Evolutionary conservation across 2,888 invertebrate species (phyloP), one percentile per base, ranked within the genome.

Genomic region (Cantharis nigra): DNA sequence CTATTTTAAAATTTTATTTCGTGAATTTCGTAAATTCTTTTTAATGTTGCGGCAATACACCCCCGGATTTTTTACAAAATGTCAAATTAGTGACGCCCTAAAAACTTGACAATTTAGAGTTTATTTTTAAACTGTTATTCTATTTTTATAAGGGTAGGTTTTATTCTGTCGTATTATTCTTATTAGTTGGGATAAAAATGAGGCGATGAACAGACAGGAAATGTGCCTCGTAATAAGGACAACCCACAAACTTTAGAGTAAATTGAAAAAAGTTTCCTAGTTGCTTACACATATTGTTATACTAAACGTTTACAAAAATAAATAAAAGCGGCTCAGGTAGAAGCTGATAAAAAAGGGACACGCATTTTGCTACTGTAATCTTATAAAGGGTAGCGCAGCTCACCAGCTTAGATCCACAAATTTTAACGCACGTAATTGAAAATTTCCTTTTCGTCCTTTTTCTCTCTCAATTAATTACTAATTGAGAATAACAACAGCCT

Each of bases 181-280:
- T 78, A 78, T 78, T 78, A 78, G 78, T 72, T 72, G 67, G 70
- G 33, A 75, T 72, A 75, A 78, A 74, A 75, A 78, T 65, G 72
- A 72, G 75, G 70, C 70, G 75, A 67, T 72, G 72, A 78, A 78
- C 67, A 78, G 76, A 76, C 78, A 78, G 78, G 78, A 78, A 78
- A 78, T 75, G 76, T 74, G 33, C 76, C 76, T 73, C 70, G 69
- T 78, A 76, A 78, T 76, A 76, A 72, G 70, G 65, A 74, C 76
- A 78, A 74, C 78, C 76, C 76, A 78, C 78, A 76, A 78, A 78
- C 75, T 74, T 11, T 67, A 74, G 74, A 70, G 67, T 77, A 77
- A 77, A 77, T 74, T 77, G 71, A 77, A 74, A 67, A 73, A 77
- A 78, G 75, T 26, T 20, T 63, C 71, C 65, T 63, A 74, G 63